These are phyloP conservation scores for Pseudomyrmex sp. DNA, from an alignment of 1,140 invertebrate genomes.

Conservation along the genomic window DNA sequence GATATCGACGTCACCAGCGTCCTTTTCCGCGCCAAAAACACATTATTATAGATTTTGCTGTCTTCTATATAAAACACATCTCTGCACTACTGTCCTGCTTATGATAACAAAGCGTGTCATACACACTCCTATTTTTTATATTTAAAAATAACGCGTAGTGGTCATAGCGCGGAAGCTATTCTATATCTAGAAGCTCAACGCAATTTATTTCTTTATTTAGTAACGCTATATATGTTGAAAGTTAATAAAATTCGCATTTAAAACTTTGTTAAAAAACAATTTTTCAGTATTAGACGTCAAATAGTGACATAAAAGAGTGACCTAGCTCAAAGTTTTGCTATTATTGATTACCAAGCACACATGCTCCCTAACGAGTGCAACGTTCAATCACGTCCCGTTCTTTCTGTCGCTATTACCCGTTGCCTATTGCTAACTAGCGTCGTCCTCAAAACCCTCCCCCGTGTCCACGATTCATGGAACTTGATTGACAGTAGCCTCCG, in stretches of 20 bases:
- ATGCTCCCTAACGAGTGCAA: conserved; percentile 22
- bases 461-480: conserved; percentile 61
- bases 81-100: conserved; percentile 3
- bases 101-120: background rate
- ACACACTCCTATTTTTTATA: background rate
- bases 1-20: conserved; percentile 11
- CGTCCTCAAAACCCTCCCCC: conserved; percentile 52
- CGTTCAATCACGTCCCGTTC: conserved; percentile 40
- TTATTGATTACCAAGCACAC: background rate
- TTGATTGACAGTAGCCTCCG: conserved; percentile 63
- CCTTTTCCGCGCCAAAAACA: conserved; percentile 42
- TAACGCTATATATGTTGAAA: background rate
- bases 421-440: conserved; percentile 60
- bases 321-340: background rate
- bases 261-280: background rate
- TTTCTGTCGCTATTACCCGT: conserved; percentile 59
- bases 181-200: background rate
- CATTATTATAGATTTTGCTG: conserved; percentile 50
- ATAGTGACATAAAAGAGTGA: background rate
- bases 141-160: conserved; percentile 10
- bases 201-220: background rate
- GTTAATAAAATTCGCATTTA: background rate
- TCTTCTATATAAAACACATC: conserved; percentile 11
- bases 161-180: background rate
- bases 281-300: background rate